Conservation (phyloP, 2,888 invertebrate species). For the Thecophora atra region DNA sequence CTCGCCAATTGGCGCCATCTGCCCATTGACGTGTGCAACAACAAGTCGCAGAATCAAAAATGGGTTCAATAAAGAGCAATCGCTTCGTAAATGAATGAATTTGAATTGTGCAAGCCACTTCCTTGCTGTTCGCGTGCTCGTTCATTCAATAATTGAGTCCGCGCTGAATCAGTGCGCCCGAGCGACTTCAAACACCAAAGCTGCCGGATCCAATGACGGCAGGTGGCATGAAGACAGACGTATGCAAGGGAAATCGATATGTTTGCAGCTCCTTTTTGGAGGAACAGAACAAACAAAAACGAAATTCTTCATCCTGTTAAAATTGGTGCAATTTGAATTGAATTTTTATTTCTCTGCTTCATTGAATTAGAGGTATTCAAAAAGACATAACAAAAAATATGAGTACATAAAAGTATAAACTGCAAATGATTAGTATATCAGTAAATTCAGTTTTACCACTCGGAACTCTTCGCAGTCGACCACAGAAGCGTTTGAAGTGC, state of each 20-base stretch:
- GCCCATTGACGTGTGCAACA: constrained; percentile 39
- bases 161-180: not conserved
- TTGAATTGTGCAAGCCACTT: constrained; percentile 17
- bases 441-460: too few species aligned
- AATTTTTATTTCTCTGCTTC: too few species aligned
- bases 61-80: constrained; percentile 8
- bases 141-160: constrained; percentile 25
- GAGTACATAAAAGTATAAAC: too few species aligned
- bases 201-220: constrained; percentile 5
- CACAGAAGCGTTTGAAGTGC: too few species aligned
- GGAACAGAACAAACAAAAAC: not conserved
- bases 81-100: constrained; percentile 27
- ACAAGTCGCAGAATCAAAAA: not conserved
- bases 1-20: constrained; percentile 57
- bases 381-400: too few species aligned
- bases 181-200: constrained; percentile 6
- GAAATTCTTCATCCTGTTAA: too few species aligned
- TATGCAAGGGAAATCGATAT: not conserved
- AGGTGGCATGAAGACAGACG: not conserved
- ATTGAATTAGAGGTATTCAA: too few species aligned
- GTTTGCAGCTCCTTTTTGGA: not conserved
- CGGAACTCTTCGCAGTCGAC: too few species aligned
- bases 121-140: constrained; percentile 11
- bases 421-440: too few species aligned
- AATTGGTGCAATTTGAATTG: too few species aligned